These are phyloP conservation scores for Nyctibius bracteatus DNA, from an alignment of 2,113 vertebrate genomes.

Conservation along the genomic window DNA sequence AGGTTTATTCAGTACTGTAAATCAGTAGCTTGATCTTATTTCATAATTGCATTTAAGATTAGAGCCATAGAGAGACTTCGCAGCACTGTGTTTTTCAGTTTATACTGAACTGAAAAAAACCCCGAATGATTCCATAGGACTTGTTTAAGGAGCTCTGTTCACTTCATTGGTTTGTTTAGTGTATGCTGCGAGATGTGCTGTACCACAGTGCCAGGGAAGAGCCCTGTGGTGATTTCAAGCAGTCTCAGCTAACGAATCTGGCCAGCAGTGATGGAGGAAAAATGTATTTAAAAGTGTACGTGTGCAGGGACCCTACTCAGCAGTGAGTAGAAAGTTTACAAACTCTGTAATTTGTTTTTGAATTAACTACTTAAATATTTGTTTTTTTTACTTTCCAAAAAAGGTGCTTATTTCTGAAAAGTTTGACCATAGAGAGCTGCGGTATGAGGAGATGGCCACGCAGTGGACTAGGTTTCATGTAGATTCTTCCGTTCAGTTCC, in stretches of 20 bases:
- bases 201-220: not conserved
- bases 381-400: not conserved
- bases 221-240: not conserved
- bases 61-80: conserved; percentile 23
- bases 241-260: not conserved
- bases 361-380: not conserved
- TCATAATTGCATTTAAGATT: conserved; percentile 21
- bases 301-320: not conserved
- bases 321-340: not conserved
- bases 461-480: not conserved
- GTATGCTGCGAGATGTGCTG: not conserved
- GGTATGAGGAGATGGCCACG: not conserved
- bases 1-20: conserved; percentile 3
- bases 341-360: not conserved
- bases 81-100: conserved; percentile 10
- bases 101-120: not conserved
- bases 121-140: not conserved
- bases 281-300: not conserved
- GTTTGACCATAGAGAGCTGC: not conserved
- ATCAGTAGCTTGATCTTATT: conserved; percentile 12
- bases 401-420: not conserved
- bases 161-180: not conserved
- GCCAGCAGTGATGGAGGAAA: not conserved
- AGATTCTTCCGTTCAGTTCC: not conserved
- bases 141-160: not conserved